Percentiles rank a stretch among this genome's conserved stretches.
phyloP scores from a whole-genome alignment of 2,888 invertebrate genomes.

The Trachelus troglodyta region DNA sequence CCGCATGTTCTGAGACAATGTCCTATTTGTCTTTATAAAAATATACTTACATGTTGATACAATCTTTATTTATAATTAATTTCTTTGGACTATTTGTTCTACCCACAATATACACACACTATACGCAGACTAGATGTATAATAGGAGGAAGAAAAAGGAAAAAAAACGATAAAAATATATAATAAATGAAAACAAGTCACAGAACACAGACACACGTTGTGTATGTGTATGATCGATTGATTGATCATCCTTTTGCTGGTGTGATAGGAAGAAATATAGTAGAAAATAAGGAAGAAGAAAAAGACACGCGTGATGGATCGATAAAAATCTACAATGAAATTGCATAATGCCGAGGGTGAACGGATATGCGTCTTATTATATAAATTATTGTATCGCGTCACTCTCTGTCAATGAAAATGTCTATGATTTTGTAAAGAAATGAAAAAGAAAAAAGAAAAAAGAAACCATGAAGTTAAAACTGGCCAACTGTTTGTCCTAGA shows the following conservation, averaged over 20 bases:
- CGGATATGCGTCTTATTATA: conserved; percentile 31
- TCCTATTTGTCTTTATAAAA: conserved; percentile 51
- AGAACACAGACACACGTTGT: conserved; percentile 9
- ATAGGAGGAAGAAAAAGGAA: conserved; percentile 5
- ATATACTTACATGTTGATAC: conserved; percentile 53
- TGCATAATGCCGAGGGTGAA: conserved; percentile 19
- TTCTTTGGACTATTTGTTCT: conserved; percentile 40
- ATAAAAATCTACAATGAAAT: conserved; percentile 9
- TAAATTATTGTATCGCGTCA: conserved; percentile 40
- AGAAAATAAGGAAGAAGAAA: conserved; percentile 15
- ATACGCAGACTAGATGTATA: conserved; percentile 18
- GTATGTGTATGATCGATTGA: conserved; percentile 22
- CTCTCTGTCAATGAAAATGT: conserved; percentile 37
- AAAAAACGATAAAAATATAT: background rate
- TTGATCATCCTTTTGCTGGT: conserved; percentile 13
- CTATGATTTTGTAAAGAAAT: conserved; percentile 45
- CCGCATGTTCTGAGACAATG: conserved; percentile 46
- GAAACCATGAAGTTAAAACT: conserved; percentile 35
- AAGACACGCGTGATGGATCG: conserved; percentile 18
- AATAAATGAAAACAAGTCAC: background rate
- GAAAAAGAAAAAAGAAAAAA: conserved; percentile 4
- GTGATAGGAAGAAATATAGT: conserved; percentile 11
- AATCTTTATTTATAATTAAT: conserved; percentile 48
- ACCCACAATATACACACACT: conserved; percentile 30
- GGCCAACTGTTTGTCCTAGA: conserved; percentile 51